Conservation (phyloP, 2,888 invertebrate genomes). For the Drosophila mettleri region DNA sequence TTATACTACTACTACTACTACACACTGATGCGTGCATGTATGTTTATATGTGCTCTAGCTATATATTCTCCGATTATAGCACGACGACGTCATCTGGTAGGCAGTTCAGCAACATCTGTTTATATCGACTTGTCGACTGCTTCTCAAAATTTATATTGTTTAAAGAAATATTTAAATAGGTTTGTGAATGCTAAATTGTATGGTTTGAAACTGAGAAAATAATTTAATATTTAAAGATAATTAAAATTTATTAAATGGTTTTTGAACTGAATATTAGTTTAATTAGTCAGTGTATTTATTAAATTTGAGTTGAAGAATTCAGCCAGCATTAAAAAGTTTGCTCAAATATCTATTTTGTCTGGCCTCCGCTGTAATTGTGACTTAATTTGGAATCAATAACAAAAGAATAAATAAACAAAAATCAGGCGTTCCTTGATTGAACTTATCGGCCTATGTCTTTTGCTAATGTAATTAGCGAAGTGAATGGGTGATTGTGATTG, state of each 20-base stretch:
- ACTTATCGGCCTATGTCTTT: slow-evolving; percentile 19
- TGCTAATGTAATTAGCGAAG: slow-evolving; percentile 48
- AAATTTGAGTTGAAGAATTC: no score
- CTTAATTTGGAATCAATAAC: slow-evolving; percentile 25
- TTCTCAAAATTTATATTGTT: slow-evolving; percentile 1
- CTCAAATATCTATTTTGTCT: slow-evolving; percentile 1
- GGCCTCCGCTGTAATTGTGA: slow-evolving; percentile 11
- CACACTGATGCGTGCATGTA: background rate
- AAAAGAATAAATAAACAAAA: slow-evolving; percentile 5
- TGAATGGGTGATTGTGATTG: slow-evolving; percentile 2
- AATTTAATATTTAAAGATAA: background rate
- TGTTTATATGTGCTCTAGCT: slow-evolving; percentile 23
- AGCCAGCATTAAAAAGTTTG: slow-evolving; percentile 3
- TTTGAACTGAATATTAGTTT: no score
- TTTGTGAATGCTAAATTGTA: background rate
- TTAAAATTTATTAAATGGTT: no score
- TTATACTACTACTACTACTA: slow-evolving; percentile 25
- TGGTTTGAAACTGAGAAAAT: background rate
- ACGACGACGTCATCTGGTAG: slow-evolving; percentile 66
- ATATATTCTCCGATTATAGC: slow-evolving; percentile 53
- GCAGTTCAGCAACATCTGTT: slow-evolving; percentile 58
- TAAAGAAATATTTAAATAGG: slow-evolving; percentile 1
- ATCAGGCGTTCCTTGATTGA: slow-evolving; percentile 16
- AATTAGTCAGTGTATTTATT: no score
- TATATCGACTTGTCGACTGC: slow-evolving; percentile 13